These are phyloP conservation scores for Cryptoblepharus egeriae DNA, from an alignment of 2,797 vertebrate species.

Conservation along the genomic window DNA sequence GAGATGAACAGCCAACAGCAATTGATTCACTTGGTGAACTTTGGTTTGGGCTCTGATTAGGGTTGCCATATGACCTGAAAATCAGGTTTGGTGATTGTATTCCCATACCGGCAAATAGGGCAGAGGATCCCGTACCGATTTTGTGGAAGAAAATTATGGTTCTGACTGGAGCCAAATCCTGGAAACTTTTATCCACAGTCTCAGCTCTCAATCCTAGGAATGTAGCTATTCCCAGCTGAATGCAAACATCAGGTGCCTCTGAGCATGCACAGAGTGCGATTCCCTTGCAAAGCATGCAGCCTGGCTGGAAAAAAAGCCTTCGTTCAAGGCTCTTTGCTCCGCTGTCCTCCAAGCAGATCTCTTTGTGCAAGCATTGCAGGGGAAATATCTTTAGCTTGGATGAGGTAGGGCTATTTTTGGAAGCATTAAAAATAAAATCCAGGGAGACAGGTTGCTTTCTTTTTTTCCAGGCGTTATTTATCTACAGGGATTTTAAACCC, in stretches of 20 bases:
- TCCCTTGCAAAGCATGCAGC: not conserved
- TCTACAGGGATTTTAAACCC: conserved; percentile 72
- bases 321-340: too few species aligned
- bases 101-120: too few species aligned
- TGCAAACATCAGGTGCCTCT: not conserved
- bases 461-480: conserved; percentile 69
- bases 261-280: not conserved
- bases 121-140: too few species aligned
- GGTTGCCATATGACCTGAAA: too few species aligned
- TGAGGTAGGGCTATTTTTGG: conserved; percentile 75
- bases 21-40: not conserved
- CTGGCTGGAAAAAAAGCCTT: too few species aligned
- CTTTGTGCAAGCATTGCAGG: conserved; percentile 56
- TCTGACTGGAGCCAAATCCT: not conserved
- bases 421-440: conserved; percentile 77
- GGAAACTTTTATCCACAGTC: too few species aligned
- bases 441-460: conserved; percentile 42
- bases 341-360: not conserved
- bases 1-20: too few species aligned
- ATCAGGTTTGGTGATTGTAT: too few species aligned
- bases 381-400: conserved; percentile 63
- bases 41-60: not conserved
- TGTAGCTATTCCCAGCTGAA: too few species aligned
- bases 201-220: not conserved
- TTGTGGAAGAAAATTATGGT: too few species aligned